Evolutionary conservation across 2,888 invertebrate species (phyloP).

Genomic region (Trichogramma evanescens): DNA sequence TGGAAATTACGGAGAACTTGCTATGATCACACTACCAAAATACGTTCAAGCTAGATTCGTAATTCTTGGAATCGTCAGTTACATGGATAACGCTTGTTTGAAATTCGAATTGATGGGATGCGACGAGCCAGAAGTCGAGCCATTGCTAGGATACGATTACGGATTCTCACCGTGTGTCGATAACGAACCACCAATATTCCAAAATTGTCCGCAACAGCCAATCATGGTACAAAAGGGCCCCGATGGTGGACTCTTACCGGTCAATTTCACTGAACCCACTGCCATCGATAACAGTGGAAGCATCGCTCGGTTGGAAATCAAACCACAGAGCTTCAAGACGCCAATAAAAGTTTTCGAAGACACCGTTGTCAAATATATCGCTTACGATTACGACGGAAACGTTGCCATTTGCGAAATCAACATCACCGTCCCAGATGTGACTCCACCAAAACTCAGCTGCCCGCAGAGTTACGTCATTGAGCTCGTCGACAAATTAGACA

Average conservation of each 20-base stretch:
- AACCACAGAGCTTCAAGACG: conserved; percentile 84
- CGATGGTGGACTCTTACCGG: conserved; percentile 81
- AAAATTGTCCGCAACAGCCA: conserved; percentile 91
- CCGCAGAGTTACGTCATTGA: conserved; percentile 93
- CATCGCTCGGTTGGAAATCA: conserved; percentile 85
- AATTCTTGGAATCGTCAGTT: conserved; percentile 90
- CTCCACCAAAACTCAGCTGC: conserved; percentile 82
- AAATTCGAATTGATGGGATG: conserved; percentile 96
- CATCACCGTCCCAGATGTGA: conserved; percentile 88
- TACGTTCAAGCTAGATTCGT: conserved; percentile 91
- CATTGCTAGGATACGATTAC: conserved; percentile 84
- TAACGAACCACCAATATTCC: conserved; percentile 93
- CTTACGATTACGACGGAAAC: conserved; percentile 95
- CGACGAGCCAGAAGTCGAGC: conserved; percentile 75
- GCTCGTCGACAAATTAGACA: conserved; percentile 81
- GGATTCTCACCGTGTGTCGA: conserved; percentile 92
- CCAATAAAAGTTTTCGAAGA: conserved; percentile 84
- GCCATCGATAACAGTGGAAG: conserved; percentile 94
- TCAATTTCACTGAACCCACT: conserved; percentile 88
- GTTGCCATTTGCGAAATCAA: conserved; percentile 95
- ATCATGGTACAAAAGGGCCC: conserved; percentile 82
- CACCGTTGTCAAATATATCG: conserved; percentile 88
- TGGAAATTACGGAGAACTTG: conserved; percentile 93
- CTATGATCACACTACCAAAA: conserved; percentile 91
- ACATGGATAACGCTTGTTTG: conserved; percentile 92